These are phyloP conservation scores for Carassius carassius DNA, from an alignment of 2,113 vertebrate genomes.

Conservation along the genomic window DNA sequence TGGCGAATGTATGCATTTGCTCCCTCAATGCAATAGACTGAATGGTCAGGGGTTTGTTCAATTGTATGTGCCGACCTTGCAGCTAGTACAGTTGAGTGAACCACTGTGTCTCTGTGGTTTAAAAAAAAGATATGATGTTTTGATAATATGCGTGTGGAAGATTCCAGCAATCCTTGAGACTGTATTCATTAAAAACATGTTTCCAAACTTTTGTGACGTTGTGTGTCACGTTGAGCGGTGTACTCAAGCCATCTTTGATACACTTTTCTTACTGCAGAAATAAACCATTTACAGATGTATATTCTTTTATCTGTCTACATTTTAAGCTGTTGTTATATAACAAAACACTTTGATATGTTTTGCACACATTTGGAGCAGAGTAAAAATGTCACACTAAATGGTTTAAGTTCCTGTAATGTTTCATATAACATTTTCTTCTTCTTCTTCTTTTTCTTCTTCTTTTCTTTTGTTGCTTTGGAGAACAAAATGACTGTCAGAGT, in stretches of 20 bases:
- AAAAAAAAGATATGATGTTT: conserved; percentile 14
- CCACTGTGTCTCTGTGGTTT: background rate
- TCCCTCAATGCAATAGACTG: background rate
- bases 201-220: background rate
- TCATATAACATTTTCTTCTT: background rate
- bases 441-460: background rate
- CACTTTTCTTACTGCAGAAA: background rate
- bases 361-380: background rate
- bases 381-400: background rate
- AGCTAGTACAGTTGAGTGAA: background rate
- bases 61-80: conserved; percentile 15
- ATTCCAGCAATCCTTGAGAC: conserved; percentile 30
- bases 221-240: background rate
- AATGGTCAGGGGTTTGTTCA: conserved; percentile 14
- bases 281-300: background rate
- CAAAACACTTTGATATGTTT: background rate
- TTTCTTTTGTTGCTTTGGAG: background rate
- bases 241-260: background rate
- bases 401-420: conserved; percentile 8
- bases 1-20: background rate
- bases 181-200: background rate
- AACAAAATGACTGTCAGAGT: conserved; percentile 21
- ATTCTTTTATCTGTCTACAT: background rate
- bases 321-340: background rate
- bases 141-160: background rate